These are phyloP conservation scores for Drosophila littoralis DNA, from an alignment of 1,140 invertebrate species.

Conservation along the genomic window DNA sequence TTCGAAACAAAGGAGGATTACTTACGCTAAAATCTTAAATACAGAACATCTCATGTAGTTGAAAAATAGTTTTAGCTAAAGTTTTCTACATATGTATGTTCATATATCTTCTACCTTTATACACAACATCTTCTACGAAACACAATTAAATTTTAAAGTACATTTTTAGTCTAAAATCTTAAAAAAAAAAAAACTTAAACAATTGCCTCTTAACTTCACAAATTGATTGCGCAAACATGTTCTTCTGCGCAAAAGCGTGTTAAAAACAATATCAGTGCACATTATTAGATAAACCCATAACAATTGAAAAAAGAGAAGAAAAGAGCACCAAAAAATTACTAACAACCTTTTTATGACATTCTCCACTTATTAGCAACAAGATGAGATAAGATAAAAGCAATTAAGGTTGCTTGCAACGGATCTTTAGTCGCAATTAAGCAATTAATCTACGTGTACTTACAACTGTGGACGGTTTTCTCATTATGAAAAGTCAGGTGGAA, in stretches of 20 bases:
- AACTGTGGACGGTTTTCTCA: constrained; percentile 8
- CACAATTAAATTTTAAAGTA: too few relatives aligned
- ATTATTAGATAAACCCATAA: constrained; percentile 30
- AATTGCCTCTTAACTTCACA: background rate
- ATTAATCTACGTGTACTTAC: constrained; percentile 36
- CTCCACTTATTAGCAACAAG: constrained; percentile 27
- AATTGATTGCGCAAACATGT: constrained; percentile 34
- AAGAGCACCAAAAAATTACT: background rate
- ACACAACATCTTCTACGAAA: too few relatives aligned
- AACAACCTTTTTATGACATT: constrained; percentile 22
- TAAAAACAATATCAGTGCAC: constrained; percentile 3
- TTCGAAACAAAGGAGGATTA: too few relatives aligned
- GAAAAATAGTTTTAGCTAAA: too few relatives aligned
- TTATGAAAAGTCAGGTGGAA: constrained; percentile 7
- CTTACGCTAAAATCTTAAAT: too few relatives aligned
- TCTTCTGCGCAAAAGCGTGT: background rate
- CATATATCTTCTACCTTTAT: too few relatives aligned
- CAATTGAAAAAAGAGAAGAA: constrained; percentile 10
- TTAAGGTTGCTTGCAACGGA: constrained; percentile 33
- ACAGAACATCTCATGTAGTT: too few relatives aligned
- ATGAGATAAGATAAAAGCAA: constrained; percentile 48
- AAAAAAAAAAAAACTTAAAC: background rate
- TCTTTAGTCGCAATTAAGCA: constrained; percentile 38
- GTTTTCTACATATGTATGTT: too few relatives aligned
- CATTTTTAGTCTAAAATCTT: too few relatives aligned